Evolutionary conservation across 2,113 vertebrate species (phyloP).

Genomic region (Ellobius talpinus): DNA sequence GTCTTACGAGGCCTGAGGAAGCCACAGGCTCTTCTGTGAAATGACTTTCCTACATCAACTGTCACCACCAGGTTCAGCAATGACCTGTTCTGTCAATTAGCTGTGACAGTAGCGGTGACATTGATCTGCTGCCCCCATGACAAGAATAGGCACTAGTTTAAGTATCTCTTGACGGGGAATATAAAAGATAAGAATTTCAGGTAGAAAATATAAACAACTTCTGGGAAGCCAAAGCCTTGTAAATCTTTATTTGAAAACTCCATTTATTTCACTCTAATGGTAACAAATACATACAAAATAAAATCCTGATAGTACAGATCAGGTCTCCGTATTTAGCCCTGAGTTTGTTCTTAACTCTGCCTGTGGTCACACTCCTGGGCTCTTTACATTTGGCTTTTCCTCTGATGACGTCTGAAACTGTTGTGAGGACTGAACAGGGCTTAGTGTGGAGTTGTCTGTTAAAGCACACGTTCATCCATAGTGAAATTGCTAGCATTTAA

Average conservation of each 20-base stretch:
- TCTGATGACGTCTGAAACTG: not conserved
- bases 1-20: too few relatives aligned
- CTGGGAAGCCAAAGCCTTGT: slow-evolving; percentile 21
- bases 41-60: not conserved
- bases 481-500: not conserved
- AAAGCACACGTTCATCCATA: not conserved
- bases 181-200: not conserved
- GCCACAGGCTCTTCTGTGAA: not conserved
- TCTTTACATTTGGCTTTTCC: not conserved
- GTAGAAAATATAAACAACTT: not conserved
- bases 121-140: not conserved
- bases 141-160: slow-evolving; percentile 12
- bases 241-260: slow-evolving; percentile 22
- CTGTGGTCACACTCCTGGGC: not conserved
- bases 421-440: not conserved
- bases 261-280: slow-evolving; percentile 18
- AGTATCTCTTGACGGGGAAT: not conserved
- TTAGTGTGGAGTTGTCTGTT: not conserved
- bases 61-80: not conserved
- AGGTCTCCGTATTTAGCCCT: not conserved
- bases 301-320: not conserved
- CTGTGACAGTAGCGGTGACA: not conserved
- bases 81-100: not conserved
- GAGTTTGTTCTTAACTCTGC: not conserved
- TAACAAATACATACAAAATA: not conserved